Evolutionary conservation across 1,140 invertebrate genomes (phyloP).

Genomic region (Tachypleus tridentatus): DNA sequence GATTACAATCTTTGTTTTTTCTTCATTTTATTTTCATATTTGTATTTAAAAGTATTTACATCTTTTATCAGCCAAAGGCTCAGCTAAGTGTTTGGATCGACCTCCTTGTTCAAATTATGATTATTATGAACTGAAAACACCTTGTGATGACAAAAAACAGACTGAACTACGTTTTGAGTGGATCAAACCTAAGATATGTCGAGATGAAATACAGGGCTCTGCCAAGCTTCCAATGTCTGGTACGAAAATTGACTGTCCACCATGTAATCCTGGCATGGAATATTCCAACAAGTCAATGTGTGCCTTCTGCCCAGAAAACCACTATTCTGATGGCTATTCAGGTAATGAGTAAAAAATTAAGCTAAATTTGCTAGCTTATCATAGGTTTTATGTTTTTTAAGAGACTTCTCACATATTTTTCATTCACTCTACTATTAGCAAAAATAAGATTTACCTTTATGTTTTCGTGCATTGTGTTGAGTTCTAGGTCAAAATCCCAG

Average conservation of each 20-base stretch:
- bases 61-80: conserved; percentile 32
- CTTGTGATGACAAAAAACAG: conserved; percentile 39
- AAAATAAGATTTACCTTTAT: too few species aligned
- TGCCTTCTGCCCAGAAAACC: conserved; percentile 34
- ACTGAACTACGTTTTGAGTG: conserved; percentile 28
- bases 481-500: too few species aligned
- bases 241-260: conserved; percentile 35
- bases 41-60: conserved; percentile 4
- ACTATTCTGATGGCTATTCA: conserved; percentile 33
- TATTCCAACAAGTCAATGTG: conserved; percentile 28
- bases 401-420: neutral
- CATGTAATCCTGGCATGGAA: conserved; percentile 46
- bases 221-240: conserved; percentile 34
- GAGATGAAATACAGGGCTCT: conserved; percentile 31
- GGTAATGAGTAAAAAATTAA: conserved; percentile 16
- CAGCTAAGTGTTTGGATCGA: conserved; percentile 35
- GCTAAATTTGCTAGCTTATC: conserved; percentile 14
- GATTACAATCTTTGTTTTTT: too few species aligned
- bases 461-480: too few species aligned
- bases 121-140: conserved; percentile 41
- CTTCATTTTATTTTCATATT: too few species aligned
- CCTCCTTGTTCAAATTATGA: conserved; percentile 42
- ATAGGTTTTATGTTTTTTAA: conserved; percentile 24
- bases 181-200: conserved; percentile 39
- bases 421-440: too few species aligned